Evolutionary conservation across 2,888 invertebrate genomes (phyloP), one percentile per base, ranked within the genome.

Genomic region (Carterocephalus palaemon): DNA sequence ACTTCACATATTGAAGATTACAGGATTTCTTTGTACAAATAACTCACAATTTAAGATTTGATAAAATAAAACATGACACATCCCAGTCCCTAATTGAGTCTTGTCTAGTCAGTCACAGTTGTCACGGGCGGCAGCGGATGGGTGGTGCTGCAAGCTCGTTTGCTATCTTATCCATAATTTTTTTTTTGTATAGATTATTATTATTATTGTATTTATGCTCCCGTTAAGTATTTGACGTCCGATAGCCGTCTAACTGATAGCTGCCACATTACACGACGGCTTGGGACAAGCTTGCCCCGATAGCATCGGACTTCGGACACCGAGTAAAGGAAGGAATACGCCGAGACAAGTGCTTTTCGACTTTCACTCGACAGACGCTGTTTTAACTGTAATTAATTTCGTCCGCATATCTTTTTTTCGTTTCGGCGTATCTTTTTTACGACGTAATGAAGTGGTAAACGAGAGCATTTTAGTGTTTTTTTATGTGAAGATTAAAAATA

Each of bases 321-420:
- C 8, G 16, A 17, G 15, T 16, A 36, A 33, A 19, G 20, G 20
- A 19, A 36, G 10, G 7, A 10, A 28, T 10, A 28, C 6, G 12
- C 12, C n/a, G 23, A n/a, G 8, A 33, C 43, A 36, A 43, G 43
- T 37, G 36, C 29, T 34, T 42, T 34, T 22, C 28, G 16, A 43
- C 43, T 43, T 43, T 43, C 43, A 43, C 43, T 37, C 23, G 36
- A 16, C 23, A 29, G 36, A 36, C 28, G 28, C 29, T 43, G 43
- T 31, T 43, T 43, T 43, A 43, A 17, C 36, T 36, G 17, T 43
- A 43, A 43, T 43, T 43, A 43, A 43, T 43, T 36, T 36, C 23
- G 43, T 22, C 29, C 9, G 36, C 15, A n/a, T 28, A 13, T 28
- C 12, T 28, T 28, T 28, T 28, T 28, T 28, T 28, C 15, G 13